Base-by-base conservation (phyloP, 23 tunicate genomes). In the Aplidium turbinatum region DNA sequence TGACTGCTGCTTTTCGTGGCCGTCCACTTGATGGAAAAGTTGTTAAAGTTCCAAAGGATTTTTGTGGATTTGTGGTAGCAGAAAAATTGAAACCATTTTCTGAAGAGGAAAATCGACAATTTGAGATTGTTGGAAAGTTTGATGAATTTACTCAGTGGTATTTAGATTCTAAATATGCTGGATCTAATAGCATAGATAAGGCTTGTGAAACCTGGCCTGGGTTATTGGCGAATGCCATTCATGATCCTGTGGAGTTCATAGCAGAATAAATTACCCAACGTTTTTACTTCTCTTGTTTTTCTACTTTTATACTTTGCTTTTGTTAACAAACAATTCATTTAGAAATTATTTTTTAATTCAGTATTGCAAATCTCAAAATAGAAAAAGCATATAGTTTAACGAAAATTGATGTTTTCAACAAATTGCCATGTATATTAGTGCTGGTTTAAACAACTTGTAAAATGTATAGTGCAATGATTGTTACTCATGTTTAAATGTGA, bases 11-110 rank as follows among this genome's bases (percentile, higher is more conserved):
- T 6, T 90, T 90, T 63, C 82, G 97, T 6, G 97, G 97, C 4
- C 54, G 90, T 1, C 87, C 83, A 25, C 69, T 90, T 11, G 90
- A 90, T 77, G 97, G 97, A 34, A 78, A 90, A 72, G 36, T 19
- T 3, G 65, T 83, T 21, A 29, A 47, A 18, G 13, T 78, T 35
- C 97, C 97, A 1, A 78, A 78, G 3, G 79, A 78, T 63, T 83
- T 62, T 57, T 33, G 63, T 36, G 97, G 97, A 25, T 26, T 77
- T 21, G 33, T 83, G 0, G 5, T 83, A 9, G 47, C n/a, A 18
- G 85, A 78, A 63, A 90, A 90, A 72, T 35, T 58, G 25, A 69
- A 63, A 58, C 87, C 96, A 32, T 76, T 81, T 61, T 88, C 96
- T 0, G 96, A 88, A 33, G 78, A 81, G 0, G 68, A 76, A 73